Percentiles rank a stretch among this genome's conserved stretches.
These are phyloP conservation scores for Bugula neritina DNA, from an alignment of 2,888 invertebrate species.

Conservation along the genomic window DNA sequence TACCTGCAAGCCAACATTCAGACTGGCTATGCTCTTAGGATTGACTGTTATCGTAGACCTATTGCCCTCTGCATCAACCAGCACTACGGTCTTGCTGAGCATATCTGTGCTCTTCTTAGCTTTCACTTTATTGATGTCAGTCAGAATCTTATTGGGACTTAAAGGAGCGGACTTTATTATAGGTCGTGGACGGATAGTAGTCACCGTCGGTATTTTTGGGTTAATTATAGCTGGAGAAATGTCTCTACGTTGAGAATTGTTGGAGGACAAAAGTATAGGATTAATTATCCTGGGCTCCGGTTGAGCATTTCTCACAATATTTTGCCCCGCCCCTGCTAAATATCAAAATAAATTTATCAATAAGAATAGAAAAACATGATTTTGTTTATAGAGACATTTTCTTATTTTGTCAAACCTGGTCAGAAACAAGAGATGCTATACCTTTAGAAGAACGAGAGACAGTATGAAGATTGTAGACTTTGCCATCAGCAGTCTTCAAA, in stretches of 20 bases:
- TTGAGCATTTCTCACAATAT: too few relatives aligned
- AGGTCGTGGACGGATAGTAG: not conserved
- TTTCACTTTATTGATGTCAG: not conserved
- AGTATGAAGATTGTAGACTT: not conserved
- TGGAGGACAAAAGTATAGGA: not conserved
- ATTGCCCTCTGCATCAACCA: conserved; percentile 1
- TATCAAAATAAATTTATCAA: too few relatives aligned
- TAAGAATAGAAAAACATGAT: too few relatives aligned
- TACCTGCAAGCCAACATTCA: not conserved
- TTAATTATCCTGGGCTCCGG: too few relatives aligned
- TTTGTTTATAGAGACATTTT: too few relatives aligned
- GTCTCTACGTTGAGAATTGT: not conserved
- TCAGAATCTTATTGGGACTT: not conserved
- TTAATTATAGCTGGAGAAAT: not conserved
- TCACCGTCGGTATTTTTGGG: not conserved
- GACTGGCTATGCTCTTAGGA: not conserved
- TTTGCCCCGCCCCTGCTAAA: too few relatives aligned
- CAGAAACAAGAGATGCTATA: too few relatives aligned
- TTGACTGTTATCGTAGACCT: not conserved
- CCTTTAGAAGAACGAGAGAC: too few relatives aligned
- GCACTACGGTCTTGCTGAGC: conserved; percentile 6
- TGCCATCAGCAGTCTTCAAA: conserved; percentile 1
- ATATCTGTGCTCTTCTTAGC: not conserved
- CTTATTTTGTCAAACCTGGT: too few relatives aligned
- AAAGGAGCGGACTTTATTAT: not conserved